Evolutionary conservation across 2,113 vertebrate genomes (phyloP), one percentile per base, ranked within the genome.

Genomic region (Corythoichthys intestinalis): DNA sequence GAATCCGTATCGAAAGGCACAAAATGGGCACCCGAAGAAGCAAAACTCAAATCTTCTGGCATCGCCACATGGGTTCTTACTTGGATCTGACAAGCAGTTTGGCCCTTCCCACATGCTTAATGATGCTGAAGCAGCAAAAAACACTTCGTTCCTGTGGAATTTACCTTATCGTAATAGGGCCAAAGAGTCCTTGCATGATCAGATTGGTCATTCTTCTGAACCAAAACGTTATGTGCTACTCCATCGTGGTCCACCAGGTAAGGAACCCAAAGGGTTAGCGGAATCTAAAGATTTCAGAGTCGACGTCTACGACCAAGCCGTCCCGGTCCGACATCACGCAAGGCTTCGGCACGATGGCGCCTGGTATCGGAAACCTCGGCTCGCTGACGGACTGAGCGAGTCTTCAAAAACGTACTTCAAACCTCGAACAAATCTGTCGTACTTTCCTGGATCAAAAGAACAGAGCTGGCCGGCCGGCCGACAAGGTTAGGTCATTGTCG

Each of bases 161-260:
- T 52, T 67, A 2, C 17, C 64, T 10, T 58, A 34, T 54, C 11
- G 13, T 7, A 74, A 7, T 6, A 9, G 0, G 37, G 41, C 54
- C 28, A 76, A 59, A 8, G 73, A 75, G 49, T 65, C 20, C 1
- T 49, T 4, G 66, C 4, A n/a, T 28, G 12, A 75, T 58, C 56
- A 46, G 15, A 7, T 17, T 38, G 47, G 44, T 5, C 0, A 48
- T 1, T 9, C 66, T 28, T 64, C 66, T 67, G 71, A 64, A 4
- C 53, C 71, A 15, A 70, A 66, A 14, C 53, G 28, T 48, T 76
- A 78, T 70, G 14, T 79, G 4, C 68, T 87, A 7, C 70, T 87
- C 9, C 74, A 83, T 50, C 57, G 70, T 41, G 80, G 76, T 4
- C 84, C 82, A 59, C 80, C 82, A 50, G 73, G 68, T 20, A 70